These are phyloP conservation scores for Corvus moneduloides DNA, from an alignment of 2,113 vertebrate genomes.

Conservation along the genomic window DNA sequence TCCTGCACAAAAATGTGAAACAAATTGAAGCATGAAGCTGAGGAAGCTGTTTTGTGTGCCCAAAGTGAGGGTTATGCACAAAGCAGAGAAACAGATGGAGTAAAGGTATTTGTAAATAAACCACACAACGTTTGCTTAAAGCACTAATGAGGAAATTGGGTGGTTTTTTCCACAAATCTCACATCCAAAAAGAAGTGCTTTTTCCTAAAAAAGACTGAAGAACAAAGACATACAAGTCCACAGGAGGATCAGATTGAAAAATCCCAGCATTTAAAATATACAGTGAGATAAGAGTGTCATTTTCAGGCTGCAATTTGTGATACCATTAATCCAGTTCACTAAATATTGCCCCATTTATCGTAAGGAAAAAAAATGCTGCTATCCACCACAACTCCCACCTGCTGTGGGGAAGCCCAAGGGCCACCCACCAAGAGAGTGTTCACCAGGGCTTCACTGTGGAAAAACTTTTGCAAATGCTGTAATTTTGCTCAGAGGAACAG, in stretches of 20 bases:
- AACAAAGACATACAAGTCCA: not conserved
- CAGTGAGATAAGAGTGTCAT: rapidly evolving
- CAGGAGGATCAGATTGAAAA: not conserved
- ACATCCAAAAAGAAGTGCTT: not conserved
- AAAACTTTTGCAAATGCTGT: not conserved
- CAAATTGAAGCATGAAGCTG: not conserved
- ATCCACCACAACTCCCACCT: not conserved
- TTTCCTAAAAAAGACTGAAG: not conserved
- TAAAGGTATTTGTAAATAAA: not conserved
- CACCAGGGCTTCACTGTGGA: not conserved
- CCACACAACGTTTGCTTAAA: not conserved
- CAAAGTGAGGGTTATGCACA: not conserved
- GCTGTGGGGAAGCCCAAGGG: not conserved
- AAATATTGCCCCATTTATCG: not conserved
- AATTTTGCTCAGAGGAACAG: not conserved
- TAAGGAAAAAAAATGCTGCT: not conserved
- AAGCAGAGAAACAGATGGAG: not conserved
- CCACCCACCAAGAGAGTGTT: not conserved
- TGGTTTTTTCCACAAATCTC: not conserved
- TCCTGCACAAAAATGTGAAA: not conserved
- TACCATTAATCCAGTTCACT: not conserved
- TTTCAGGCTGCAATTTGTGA: not conserved
- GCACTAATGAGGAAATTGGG: not conserved
- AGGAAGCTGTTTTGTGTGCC: not conserved
- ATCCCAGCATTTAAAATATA: not conserved